phyloP scores from a whole-genome alignment of 2,113 vertebrate genomes.

The Brachirus orientalis region DNA sequence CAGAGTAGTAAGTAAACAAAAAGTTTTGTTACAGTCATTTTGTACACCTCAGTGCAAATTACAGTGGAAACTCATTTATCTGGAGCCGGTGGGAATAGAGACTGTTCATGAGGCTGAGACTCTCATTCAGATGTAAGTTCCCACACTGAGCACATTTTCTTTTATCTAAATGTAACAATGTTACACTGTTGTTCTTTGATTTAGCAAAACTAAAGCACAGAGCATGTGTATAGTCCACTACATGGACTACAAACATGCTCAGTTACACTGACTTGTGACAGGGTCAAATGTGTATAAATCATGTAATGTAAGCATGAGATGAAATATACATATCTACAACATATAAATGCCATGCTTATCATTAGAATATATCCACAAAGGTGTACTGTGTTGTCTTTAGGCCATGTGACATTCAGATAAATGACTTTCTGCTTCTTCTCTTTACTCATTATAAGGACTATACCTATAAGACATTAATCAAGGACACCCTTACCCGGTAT shows the following conservation, averaged over 20 bases:
- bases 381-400: not conserved
- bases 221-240: too few species aligned
- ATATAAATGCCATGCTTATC: constrained; percentile 12
- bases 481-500: constrained; percentile 26
- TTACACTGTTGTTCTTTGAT: too few species aligned
- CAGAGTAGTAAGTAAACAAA: constrained; percentile 62
- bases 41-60: constrained; percentile 67
- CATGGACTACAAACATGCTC: too few species aligned
- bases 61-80: constrained; percentile 63
- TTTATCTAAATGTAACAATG: too few species aligned
- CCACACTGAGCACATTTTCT: too few species aligned
- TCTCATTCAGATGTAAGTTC: constrained; percentile 31
- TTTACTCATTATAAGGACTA: constrained; percentile 56
- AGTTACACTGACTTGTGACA: constrained; percentile 3
- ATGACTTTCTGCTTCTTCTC: constrained; percentile 31
- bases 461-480: constrained; percentile 62
- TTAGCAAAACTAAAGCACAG: too few species aligned
- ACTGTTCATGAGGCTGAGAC: constrained; percentile 48
- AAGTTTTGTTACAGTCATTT: constrained; percentile 50
- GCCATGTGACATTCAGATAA: constrained; percentile 41
- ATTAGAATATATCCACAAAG: constrained; percentile 22
- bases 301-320: constrained; percentile 7
- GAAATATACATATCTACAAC: constrained; percentile 26
- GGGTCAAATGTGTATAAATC: constrained; percentile 8
- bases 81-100: constrained; percentile 60